Base-by-base conservation (phyloP, 2,888 invertebrate species). In the Ellobium chinense region DNA sequence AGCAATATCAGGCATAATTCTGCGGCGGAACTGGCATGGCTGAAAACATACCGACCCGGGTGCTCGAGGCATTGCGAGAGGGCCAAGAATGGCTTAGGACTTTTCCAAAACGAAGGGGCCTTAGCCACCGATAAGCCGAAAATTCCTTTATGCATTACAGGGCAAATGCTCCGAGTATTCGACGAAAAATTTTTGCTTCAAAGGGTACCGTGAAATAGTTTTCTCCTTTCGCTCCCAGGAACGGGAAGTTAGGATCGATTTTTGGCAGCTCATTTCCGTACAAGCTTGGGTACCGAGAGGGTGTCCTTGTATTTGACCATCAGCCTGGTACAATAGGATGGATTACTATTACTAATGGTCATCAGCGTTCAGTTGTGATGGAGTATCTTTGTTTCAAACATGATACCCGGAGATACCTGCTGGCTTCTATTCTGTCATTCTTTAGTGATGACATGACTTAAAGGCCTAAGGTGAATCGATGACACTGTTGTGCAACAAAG, bases 41-140 rank as follows among this genome's bases (percentile, higher is more conserved):
- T 29, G 39, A 29, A 29, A 74, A 74, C 74, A 74, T 74, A 56
- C 68, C 68, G 39, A n/a, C 5, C 29, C 69, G 77, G 60, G 69
- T 78, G 66, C 24, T 27, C 29, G 58, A 34, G 3, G 29, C 60
- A 78, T 69, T 69, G 37, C 56, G 3, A 21, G 31, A 60, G 37
- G 29, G n/a, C 62, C 77, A 56, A 18, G 60, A 56, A 69, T 78
- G 60, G 69, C 54, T 37, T 34, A 37, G 60, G 56, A 58, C 77
- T 78, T 60, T 56, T n/a, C 46, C 1, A n/a, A 72, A 60, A 34
- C 9, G 12, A 37, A 24, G 27, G 34, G 66, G 76, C n/a, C 66
- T 34, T 66, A 56, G 66, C 54, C 21, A 37, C 34, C 18, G 66
- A 56, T 76, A 66, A 76, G 36, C 54, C 66, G 24, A 66, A 31